Evolutionary conservation across 2,113 vertebrate genomes (phyloP).

Genomic region (Hemichromis elongatus): DNA sequence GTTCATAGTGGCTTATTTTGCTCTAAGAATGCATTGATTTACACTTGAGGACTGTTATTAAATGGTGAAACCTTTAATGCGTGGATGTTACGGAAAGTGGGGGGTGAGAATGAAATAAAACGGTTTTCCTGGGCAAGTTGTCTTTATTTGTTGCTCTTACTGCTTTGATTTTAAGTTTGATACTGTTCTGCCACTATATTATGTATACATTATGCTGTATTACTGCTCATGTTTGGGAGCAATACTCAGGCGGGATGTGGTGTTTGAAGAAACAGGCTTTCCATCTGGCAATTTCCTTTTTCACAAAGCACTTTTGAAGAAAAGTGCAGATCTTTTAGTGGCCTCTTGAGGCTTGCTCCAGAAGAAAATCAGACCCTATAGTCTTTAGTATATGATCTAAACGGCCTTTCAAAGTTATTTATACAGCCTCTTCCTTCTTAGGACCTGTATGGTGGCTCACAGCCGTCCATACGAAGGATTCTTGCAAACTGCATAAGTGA

Average conservation of each 20-base stretch:
- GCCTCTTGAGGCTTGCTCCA: too few relatives aligned
- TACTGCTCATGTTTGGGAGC: not conserved
- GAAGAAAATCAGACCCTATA: too few relatives aligned
- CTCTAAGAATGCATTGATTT: constrained; percentile 50
- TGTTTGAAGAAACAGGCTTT: too few relatives aligned
- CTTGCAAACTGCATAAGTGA: not conserved
- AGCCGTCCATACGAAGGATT: not conserved
- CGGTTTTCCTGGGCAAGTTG: not conserved
- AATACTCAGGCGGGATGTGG: not conserved
- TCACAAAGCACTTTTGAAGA: too few relatives aligned
- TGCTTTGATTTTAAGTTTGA: not conserved
- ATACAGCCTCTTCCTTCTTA: fast-evolving
- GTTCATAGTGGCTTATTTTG: constrained; percentile 63
- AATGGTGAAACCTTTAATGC: constrained; percentile 43
- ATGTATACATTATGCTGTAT: not conserved
- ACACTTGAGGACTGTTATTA: constrained; percentile 33
- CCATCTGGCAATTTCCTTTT: too few relatives aligned
- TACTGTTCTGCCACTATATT: not conserved
- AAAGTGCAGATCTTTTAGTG: too few relatives aligned
- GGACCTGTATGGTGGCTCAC: not conserved
- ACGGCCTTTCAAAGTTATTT: not conserved
- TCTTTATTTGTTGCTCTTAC: not conserved
- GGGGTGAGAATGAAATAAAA: constrained; percentile 48
- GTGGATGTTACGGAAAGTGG: constrained; percentile 3
- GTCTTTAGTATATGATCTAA: too few relatives aligned